Evolutionary conservation across 2,797 vertebrate genomes (phyloP).

Genomic region (Platalea minor): DNA sequence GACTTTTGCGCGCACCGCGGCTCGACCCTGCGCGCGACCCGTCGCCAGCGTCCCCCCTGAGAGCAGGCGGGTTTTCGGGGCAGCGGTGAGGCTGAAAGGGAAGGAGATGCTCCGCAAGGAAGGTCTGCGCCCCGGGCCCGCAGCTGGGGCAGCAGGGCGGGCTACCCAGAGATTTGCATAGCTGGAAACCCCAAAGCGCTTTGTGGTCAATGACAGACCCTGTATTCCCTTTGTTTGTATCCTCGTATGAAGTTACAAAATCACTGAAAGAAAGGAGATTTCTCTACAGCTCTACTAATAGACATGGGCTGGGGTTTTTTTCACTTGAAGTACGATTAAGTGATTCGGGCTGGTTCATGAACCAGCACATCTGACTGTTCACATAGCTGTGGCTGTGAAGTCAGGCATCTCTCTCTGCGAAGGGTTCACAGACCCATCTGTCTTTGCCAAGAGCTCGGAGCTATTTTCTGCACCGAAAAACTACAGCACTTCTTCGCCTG

Average conservation of each 20-base stretch:
- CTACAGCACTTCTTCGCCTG: neutral
- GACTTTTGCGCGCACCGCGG: neutral
- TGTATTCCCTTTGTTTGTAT: neutral
- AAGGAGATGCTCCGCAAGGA: neutral
- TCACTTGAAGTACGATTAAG: neutral
- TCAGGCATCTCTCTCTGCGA: neutral
- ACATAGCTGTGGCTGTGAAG: neutral
- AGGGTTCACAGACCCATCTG: neutral
- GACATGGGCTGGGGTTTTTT: rapidly evolving
- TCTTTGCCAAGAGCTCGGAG: neutral
- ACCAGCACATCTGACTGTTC: rapidly evolving
- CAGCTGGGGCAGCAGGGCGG: neutral
- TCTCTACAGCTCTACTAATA: neutral
- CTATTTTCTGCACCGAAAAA: neutral
- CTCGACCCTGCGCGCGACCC: rapidly evolving
- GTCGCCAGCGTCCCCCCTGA: rapidly evolving
- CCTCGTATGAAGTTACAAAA: neutral
- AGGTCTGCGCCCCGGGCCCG: neutral
- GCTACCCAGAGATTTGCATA: neutral
- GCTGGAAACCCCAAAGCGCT: neutral
- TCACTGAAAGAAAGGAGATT: neutral
- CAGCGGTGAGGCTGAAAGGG: neutral
- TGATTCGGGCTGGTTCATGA: neutral
- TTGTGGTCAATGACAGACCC: neutral
- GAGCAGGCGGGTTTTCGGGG: neutral